Conservation (phyloP, 1,140 invertebrate species). For the Nasonia vitripennis region DNA sequence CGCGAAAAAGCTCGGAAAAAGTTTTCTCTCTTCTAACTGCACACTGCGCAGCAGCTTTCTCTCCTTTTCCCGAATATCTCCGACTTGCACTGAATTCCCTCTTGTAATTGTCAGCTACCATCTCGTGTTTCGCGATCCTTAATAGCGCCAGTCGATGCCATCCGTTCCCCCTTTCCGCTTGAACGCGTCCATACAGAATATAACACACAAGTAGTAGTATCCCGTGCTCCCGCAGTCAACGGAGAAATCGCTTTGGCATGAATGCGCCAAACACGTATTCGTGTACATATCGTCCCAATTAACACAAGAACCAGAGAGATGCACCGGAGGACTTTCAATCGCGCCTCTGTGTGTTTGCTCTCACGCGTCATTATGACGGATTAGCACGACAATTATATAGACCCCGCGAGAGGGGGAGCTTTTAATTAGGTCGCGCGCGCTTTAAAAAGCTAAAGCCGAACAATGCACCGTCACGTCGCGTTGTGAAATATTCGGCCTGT, state of each 20-base stretch:
- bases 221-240: too few relatives aligned
- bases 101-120: not conserved
- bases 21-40: too few relatives aligned
- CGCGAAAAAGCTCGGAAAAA: too few relatives aligned
- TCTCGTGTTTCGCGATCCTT: not conserved
- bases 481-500: not conserved
- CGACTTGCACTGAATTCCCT: too few relatives aligned
- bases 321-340: constrained; percentile 3
- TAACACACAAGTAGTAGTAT: too few relatives aligned
- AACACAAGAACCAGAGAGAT: not conserved
- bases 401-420: not conserved
- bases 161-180: not conserved
- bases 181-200: too few relatives aligned
- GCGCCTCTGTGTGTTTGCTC: not conserved
- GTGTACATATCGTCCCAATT: not conserved
- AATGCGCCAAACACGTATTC: not conserved
- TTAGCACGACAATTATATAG: constrained; percentile 5
- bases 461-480: not conserved
- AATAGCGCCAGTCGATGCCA: not conserved
- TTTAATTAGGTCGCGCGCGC: constrained; percentile 34
- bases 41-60: too few relatives aligned
- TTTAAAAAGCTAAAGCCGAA: not conserved
- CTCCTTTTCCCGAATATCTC: not conserved
- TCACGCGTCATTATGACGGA: constrained; percentile 5
- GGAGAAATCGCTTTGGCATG: too few relatives aligned